A percentile compares a stretch with the other conserved stretches of the same genome.
phyloP scores from a whole-genome alignment of 2,113 vertebrate species.

The Papio anubis region DNA sequence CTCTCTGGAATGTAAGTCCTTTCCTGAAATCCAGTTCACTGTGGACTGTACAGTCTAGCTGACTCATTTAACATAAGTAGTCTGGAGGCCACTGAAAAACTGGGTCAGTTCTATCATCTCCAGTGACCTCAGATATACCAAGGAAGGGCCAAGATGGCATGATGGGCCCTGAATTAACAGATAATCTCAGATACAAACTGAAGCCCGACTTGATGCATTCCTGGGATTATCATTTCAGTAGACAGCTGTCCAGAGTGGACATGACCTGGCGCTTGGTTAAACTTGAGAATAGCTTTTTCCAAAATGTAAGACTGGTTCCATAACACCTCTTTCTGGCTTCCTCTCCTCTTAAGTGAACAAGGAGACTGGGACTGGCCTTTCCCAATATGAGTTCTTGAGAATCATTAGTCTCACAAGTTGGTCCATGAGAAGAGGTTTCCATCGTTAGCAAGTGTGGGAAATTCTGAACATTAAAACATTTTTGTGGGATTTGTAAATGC shows the following conservation, averaged over 20 bases:
- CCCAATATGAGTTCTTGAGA: background rate
- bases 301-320: slow-evolving; percentile 8
- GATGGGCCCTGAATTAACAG: background rate
- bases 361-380: background rate
- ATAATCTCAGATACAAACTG: background rate
- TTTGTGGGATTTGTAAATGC: background rate
- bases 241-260: background rate
- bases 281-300: background rate
- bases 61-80: background rate
- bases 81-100: background rate
- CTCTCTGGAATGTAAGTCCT: background rate
- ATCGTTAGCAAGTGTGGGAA: background rate
- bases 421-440: background rate
- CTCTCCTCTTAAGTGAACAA: slow-evolving; percentile 2
- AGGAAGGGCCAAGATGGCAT: background rate
- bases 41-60: background rate
- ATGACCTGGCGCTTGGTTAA: background rate
- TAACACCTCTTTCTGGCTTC: background rate
- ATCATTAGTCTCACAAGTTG: background rate
- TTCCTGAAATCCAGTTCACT: background rate
- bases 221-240: background rate
- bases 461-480: background rate
- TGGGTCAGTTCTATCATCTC: background rate
- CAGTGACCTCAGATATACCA: background rate
- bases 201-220: background rate